phyloP scores from a whole-genome alignment of 2,113 vertebrate genomes.

The Opisthocomus hoazin region DNA sequence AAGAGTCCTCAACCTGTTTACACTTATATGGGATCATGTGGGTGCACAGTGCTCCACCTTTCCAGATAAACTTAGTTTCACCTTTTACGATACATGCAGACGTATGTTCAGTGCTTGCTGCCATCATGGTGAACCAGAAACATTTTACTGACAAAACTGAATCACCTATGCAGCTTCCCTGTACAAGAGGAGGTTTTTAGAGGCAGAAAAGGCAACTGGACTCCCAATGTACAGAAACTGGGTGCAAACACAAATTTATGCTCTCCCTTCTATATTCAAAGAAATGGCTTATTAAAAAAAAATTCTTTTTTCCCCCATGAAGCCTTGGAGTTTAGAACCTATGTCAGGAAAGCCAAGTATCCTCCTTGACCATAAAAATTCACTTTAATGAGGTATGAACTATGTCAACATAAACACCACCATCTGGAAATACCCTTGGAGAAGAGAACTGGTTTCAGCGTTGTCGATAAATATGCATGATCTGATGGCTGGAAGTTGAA shows the following conservation, averaged over 20 bases:
- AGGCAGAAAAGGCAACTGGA: neutral
- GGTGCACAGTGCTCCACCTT: neutral
- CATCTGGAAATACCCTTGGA: neutral
- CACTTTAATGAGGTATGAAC: neutral
- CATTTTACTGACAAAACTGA: neutral
- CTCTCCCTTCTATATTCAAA: neutral
- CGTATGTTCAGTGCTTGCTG: neutral
- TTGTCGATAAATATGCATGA: neutral
- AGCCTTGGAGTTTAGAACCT: neutral
- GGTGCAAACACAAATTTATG: neutral
- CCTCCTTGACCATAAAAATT: neutral
- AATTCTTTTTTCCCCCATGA: neutral
- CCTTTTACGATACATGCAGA: neutral
- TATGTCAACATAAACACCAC: neutral
- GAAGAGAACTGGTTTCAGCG: neutral
- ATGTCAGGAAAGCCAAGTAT: neutral
- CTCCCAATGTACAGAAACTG: neutral
- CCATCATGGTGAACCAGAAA: neutral
- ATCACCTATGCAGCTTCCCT: neutral
- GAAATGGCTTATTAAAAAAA: neutral
- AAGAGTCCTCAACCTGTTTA: neutral
- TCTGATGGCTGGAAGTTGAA: neutral
- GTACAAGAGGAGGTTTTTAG: neutral
- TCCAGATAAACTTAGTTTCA: neutral
- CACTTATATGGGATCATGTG: neutral